Percentiles rank a stretch among this genome's conserved stretches.
Conservation (phyloP, 2,797 vertebrate species). For the Gadopsis bispinosus region DNA sequence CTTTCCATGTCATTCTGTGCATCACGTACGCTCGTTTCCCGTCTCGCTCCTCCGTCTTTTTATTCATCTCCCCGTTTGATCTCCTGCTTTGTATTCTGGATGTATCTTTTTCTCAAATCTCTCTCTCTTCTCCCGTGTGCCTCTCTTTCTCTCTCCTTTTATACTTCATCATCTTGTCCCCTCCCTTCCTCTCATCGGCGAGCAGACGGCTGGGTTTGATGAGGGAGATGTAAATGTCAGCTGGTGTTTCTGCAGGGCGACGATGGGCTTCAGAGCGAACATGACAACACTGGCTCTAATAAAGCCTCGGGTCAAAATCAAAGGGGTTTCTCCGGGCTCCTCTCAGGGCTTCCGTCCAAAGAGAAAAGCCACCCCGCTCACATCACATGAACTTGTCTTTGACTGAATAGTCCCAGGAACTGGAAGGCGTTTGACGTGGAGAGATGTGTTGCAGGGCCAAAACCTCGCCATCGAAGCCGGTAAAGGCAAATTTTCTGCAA, state of each 20-base stretch:
- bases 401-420: not conserved
- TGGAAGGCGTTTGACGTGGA: too few relatives aligned
- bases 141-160: conserved; percentile 9
- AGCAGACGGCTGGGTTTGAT: conserved; percentile 62
- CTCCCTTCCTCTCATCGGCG: conserved; percentile 47
- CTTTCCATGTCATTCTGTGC: conserved; percentile 31
- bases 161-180: conserved; percentile 19
- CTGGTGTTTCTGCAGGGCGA: conserved; percentile 43
- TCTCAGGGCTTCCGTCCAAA: conserved; percentile 13
- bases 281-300: conserved; percentile 55
- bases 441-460: too few relatives aligned
- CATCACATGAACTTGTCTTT: not conserved
- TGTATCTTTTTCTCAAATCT: conserved; percentile 23
- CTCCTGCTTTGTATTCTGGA: conserved; percentile 59
- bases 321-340: conserved; percentile 40
- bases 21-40: conserved; percentile 28
- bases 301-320: conserved; percentile 57
- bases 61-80: conserved; percentile 59
- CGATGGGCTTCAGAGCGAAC: conserved; percentile 52
- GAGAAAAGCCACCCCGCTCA: not conserved
- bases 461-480: too few relatives aligned
- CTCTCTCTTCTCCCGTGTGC: not conserved
- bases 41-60: conserved; percentile 32
- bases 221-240: conserved; percentile 72
- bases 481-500: too few relatives aligned